Evolutionary conservation across 2,888 invertebrate species (phyloP), one percentile per base, ranked within the genome.

Genomic region (Polymixis lichenea): DNA sequence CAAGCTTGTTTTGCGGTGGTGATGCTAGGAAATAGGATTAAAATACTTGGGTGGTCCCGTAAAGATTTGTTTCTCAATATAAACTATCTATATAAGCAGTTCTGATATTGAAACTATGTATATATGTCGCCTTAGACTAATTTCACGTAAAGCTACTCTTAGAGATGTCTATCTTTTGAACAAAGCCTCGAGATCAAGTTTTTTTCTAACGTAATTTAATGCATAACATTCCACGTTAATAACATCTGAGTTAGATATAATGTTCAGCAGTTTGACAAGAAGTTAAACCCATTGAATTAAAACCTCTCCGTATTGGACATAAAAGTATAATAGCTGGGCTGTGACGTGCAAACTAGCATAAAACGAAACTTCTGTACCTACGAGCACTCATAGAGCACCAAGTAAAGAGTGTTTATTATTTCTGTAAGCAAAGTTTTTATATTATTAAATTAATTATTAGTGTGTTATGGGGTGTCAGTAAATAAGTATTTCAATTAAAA

Each of bases 401-500:
- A 38, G 46, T 55, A 25, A 58, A 9, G 11, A 46, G 8, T 56
- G n/a, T 51, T 43, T 25, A 13, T 56, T 43, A 22, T n/a, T 51
- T 56, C 22, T 2, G 25, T 49, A 56, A 71, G 19, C 38, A 15
- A 60, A 73, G 8, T 22, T 69, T 62, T 49, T 61, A 32, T 53
- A 58, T 73, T 60, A 25, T 72, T 80, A 6, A 43, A n/a, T 65
- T 58, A 75, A n/a, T 49, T 17, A n/a, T 17, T 74, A 56, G 25
- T 46, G 17, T 60, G 32, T 13, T 58, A 80, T 6, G 71, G 49
- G 28, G 74, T 80, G 70, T 43, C 56, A 77, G 77, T 66, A 38
- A 46, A 53, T 73, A 78, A 53, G 80, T 79, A 51, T 51, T 58
- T 64, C 25, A 64, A 46, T 72, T 53, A 25, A 28, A 80, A 72